phyloP scores from a whole-genome alignment of 2,113 vertebrate genomes.

The Alaudala cheleensis region DNA sequence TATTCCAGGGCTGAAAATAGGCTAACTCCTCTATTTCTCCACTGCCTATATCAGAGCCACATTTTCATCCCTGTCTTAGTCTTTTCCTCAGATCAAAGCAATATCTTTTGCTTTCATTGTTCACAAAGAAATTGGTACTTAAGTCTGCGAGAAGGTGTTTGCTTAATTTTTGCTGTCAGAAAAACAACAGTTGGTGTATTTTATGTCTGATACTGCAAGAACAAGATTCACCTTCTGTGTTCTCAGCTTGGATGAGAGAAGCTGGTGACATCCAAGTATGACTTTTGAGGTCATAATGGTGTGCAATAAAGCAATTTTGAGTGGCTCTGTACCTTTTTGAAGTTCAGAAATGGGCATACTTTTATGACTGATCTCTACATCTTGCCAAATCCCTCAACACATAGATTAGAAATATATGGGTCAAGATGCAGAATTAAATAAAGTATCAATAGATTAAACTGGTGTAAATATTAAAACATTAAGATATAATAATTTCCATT shows the following conservation, averaged over 20 bases:
- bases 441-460: constrained; percentile 28
- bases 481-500: constrained; percentile 40
- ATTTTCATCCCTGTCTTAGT: neutral
- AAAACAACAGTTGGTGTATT: constrained; percentile 8
- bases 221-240: constrained; percentile 1
- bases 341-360: neutral
- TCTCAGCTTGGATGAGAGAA: neutral
- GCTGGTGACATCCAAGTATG: neutral
- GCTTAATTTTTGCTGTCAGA: neutral
- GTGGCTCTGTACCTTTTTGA: neutral
- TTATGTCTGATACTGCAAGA: neutral
- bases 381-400: neutral
- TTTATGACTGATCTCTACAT: neutral
- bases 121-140: neutral
- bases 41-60: neutral
- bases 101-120: neutral
- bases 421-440: neutral
- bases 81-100: neutral
- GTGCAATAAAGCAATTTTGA: neutral
- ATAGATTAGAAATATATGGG: neutral
- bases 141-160: neutral
- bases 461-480: constrained; percentile 16
- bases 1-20: neutral
- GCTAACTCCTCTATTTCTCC: neutral
- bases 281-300: neutral